Base-by-base conservation (phyloP, 1,140 invertebrate species). In the Lutraria rhynchaena region DNA sequence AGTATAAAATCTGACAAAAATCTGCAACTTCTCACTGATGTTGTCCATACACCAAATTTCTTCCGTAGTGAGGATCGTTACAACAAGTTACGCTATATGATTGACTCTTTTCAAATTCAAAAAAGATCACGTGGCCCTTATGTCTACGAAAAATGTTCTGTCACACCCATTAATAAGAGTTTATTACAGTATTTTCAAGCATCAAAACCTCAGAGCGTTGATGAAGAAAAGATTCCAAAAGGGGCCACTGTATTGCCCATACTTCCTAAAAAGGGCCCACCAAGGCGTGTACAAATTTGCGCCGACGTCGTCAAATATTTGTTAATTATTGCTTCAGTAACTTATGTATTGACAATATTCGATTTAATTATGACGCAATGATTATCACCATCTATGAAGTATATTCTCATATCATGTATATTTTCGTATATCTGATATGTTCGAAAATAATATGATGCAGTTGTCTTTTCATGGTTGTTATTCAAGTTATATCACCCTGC, bases 1-100 rank as follows among this genome's bases (percentile, higher is more conserved):
- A 41, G 49, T 24, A 49, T 67, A 1, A 67, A 67, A 29, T 67
- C 63, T 27, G 33, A n/a, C 24, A 27, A 67, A n/a, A 33, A 67
- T 24, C 1, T 49, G 3, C 63, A 67, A 29, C 63, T 67, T 13
- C 44, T 67, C 3, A 67, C 63, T 15, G 63, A 67, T 49, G 63
- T 67, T 29, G 63, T 67, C 1, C 63, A 67, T 22, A 67, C 44
- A 31, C 63, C 63, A 29, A 67, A 67, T 31, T 67, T 67, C 44
- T 67, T 67, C 24, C 63, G 63, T 3, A 35, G 35, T 19, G 63
- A 67, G 4, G 44, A 46, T 29, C n/a, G 63, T 7, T 67, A 67
- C 27, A 31, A 46, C 17, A 49, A 15, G 27, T 24, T 67, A 22
- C 63, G 63, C 1, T 37, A 67, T 29, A 67, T 67, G 63, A 22